Percentiles rank a stretch among this genome's conserved stretches.
Conservation (phyloP, 2,888 invertebrate species). For the Agapostemon virescens region DNA sequence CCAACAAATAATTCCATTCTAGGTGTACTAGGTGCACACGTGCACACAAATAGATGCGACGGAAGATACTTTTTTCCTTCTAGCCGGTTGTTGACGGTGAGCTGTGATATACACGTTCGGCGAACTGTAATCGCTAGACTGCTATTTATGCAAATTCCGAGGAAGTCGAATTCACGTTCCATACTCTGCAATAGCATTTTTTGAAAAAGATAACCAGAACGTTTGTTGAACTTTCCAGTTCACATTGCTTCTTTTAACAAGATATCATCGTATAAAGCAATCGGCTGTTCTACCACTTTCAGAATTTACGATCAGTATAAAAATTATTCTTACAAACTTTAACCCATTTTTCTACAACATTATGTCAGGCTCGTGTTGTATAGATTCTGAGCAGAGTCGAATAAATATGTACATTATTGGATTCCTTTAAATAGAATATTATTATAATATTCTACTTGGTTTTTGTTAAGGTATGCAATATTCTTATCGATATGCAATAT, state of each 20-base stretch:
- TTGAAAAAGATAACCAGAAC: neutral
- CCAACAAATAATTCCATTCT: slow-evolving; percentile 63
- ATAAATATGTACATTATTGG: no score
- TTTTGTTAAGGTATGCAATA: no score
- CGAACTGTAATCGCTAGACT: slow-evolving; percentile 16
- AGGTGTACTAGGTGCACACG: slow-evolving; percentile 34
- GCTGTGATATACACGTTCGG: slow-evolving; percentile 13
- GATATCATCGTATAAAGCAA: neutral
- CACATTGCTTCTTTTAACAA: neutral
- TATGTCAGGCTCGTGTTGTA: no score
- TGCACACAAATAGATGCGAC: slow-evolving; percentile 25
- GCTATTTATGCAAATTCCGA: neutral
- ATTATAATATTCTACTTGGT: no score
- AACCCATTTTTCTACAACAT: no score
- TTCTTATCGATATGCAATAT: no score
- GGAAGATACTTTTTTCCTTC: slow-evolving; percentile 48
- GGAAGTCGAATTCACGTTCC: neutral
- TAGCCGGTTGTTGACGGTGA: slow-evolving; percentile 3
- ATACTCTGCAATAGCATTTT: neutral
- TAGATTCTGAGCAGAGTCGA: no score
- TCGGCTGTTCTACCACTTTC: neutral
- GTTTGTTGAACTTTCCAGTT: neutral
- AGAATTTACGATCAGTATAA: no score
- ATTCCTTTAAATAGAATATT: no score
- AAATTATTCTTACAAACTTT: no score